Base-by-base conservation (phyloP, 2,113 vertebrate genomes). In the Macrotus californicus region DNA sequence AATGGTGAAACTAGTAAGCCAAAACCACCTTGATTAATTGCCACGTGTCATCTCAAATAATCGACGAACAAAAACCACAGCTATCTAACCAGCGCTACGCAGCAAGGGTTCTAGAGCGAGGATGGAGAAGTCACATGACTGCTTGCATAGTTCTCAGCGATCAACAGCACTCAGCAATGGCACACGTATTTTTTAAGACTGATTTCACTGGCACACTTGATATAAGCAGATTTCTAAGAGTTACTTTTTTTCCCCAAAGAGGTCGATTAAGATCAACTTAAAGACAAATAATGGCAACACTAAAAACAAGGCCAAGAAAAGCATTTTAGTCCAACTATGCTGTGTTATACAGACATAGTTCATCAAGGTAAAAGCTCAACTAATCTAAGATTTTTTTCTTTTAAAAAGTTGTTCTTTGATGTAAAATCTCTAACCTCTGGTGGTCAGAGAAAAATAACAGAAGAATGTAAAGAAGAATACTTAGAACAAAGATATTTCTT, bases 401-500 rank as follows among this genome's bases (percentile, higher is more conserved):
- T 93, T 70, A 97, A 97, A 97, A 97, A 98, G 79, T 26, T 56
- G 72, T 72, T 76, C 85, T 96, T 84, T 94, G 91, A 97, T 4
- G 76, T 67, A 56, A 94, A 97, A 97, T 96, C 59, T 95, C 85
- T 97, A 87, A 73, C 50, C 66, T 96, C 66, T 95, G 79, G 11
- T n/a, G 80, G 5, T 91, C 94, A 96, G 54, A 93, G 69, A 95
- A 95, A 98, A 98, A 92, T 81, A 43, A 75, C 14, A 97, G 91
- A 97, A 87, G 39, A 70, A 87, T 94, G 75, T 91, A 91, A 87
- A 95, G 87, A 95, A 96, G 94, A 96, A 93, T 73, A 97, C 54
- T 96, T 83, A 97, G 66, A 97, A 89, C 69, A 98, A 98, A 97
- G 79, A 66, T 95, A 96, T 64, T n/a, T 96, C 87, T 95, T 96